Percentiles rank a stretch among this genome's conserved stretches.
These are phyloP conservation scores for Tetraneura akinire DNA, from an alignment of 1,140 invertebrate species.

Conservation along the genomic window DNA sequence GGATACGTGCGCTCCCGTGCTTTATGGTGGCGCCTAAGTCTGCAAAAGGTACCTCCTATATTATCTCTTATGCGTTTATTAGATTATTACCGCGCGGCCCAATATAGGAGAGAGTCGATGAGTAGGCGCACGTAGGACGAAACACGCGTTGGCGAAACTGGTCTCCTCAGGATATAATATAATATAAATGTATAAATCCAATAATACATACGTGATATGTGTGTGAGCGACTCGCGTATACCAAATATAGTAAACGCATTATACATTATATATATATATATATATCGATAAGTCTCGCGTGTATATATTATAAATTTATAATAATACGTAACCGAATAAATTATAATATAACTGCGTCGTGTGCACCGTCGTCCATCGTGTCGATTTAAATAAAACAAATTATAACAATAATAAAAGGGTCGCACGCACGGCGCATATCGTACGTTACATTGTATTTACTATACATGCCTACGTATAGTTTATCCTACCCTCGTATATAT, in stretches of 20 bases:
- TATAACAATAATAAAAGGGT: background rate
- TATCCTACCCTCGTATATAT: background rate
- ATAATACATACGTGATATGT: background rate
- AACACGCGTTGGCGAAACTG: conserved; percentile 49
- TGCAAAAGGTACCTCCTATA: no score
- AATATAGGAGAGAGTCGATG: background rate
- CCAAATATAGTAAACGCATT: no score
- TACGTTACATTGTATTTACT: no score
- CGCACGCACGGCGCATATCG: background rate
- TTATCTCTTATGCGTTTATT: no score
- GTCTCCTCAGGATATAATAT: background rate
- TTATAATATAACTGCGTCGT: background rate
- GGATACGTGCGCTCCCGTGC: background rate
- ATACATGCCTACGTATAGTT: no score
- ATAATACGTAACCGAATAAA: background rate
- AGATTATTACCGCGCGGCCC: background rate
- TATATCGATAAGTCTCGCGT: background rate
- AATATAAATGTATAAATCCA: no score
- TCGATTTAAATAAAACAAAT: background rate
- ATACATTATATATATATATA: no score
- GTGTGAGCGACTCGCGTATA: background rate
- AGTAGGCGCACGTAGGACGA: conserved; percentile 45
- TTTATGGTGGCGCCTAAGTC: conserved; percentile 26
- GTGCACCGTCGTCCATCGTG: no score
- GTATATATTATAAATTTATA: background rate